Percentiles rank a stretch among this genome's conserved stretches.
Conservation (phyloP, 2,888 invertebrate genomes). For the Acanthosoma haemorrhoidale region DNA sequence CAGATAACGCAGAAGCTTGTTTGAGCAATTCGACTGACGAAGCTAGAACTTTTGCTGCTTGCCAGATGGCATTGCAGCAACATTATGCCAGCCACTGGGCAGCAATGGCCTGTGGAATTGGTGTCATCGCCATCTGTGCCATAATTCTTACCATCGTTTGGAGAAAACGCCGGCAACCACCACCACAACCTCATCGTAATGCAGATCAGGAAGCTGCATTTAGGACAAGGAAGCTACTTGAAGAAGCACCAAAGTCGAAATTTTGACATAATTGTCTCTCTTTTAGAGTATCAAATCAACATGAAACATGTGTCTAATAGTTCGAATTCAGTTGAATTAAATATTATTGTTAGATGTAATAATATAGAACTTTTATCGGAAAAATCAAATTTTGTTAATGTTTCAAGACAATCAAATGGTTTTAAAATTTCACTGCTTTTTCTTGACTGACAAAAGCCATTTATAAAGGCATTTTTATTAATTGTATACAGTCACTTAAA, state of each 20-base stretch:
- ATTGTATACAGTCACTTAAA: background rate
- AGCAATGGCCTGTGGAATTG: slow-evolving; percentile 24
- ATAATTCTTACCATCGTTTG: slow-evolving; percentile 36
- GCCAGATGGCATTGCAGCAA: slow-evolving; percentile 34
- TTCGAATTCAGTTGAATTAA: background rate
- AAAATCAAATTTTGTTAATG: background rate
- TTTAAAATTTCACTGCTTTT: background rate
- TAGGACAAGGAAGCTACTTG: slow-evolving; percentile 27
- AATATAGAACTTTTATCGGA: background rate
- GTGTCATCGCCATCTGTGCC: slow-evolving; percentile 30
- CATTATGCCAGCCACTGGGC: slow-evolving; percentile 30
- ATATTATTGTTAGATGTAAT: too few relatives aligned
- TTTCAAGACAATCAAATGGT: slow-evolving; percentile 5
- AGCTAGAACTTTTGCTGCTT: slow-evolving; percentile 31
- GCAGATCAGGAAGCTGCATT: slow-evolving; percentile 33
- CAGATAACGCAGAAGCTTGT: slow-evolving; percentile 33
- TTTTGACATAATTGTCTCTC: slow-evolving; percentile 18
- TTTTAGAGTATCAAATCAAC: background rate
- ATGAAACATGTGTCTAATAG: background rate
- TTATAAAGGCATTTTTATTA: background rate
- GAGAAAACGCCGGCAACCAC: slow-evolving; percentile 32
- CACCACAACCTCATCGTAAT: slow-evolving; percentile 25
- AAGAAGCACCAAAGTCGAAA: slow-evolving; percentile 25
- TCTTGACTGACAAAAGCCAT: slow-evolving; percentile 10
- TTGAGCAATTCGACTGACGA: slow-evolving; percentile 33